Percentiles rank a stretch among this genome's conserved stretches.
Evolutionary conservation across 23 tunicate genomes (phyloP).

Genomic region (Trididemnum clinides): DNA sequence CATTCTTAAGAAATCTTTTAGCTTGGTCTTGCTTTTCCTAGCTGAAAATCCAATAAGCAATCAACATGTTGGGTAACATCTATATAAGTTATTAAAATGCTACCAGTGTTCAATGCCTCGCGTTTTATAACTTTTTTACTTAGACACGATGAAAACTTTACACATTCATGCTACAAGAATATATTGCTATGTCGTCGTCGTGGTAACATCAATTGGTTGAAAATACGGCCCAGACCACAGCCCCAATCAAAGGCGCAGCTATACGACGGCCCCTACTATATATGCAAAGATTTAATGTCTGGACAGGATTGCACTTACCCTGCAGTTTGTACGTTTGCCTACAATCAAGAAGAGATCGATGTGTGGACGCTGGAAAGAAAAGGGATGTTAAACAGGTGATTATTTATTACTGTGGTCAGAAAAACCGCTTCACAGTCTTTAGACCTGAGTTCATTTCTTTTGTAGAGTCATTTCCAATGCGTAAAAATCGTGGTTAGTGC

Average conservation of each 20-base stretch:
- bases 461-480: too few species aligned
- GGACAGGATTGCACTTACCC: constrained; percentile 93
- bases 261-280: constrained; percentile 91
- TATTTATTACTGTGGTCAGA: too few species aligned
- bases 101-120: too few species aligned
- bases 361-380: constrained; percentile 93
- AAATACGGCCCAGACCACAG: constrained; percentile 88
- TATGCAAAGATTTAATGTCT: constrained; percentile 88
- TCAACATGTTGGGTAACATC: too few species aligned
- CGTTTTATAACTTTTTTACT: neutral
- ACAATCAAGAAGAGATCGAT: constrained; percentile 95
- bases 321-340: constrained; percentile 93
- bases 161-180: constrained; percentile 82
- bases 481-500: too few species aligned
- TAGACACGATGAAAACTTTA: constrained; percentile 68
- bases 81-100: too few species aligned
- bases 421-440: too few species aligned
- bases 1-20: too few species aligned
- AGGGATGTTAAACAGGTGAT: constrained; percentile 86
- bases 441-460: too few species aligned
- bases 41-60: too few species aligned
- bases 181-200: constrained; percentile 78
- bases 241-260: constrained; percentile 93
- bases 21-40: too few species aligned
- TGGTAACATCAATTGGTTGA: constrained; percentile 75